A percentile compares a stretch with the other conserved stretches of the same genome.
These are phyloP conservation scores for Lindbergichthys nudifrons DNA, from an alignment of 2,797 vertebrate genomes.

Conservation along the genomic window DNA sequence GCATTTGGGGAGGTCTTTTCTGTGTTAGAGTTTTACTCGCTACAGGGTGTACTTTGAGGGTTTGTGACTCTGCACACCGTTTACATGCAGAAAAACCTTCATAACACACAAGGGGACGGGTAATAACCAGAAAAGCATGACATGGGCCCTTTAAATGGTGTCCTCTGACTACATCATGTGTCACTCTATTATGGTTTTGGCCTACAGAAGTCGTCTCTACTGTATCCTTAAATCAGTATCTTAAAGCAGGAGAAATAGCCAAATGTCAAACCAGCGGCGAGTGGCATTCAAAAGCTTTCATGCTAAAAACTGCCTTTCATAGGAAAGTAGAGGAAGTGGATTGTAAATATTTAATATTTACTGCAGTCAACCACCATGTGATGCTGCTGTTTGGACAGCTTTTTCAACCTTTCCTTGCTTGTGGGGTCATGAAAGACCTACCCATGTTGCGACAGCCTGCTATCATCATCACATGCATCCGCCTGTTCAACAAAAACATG, in stretches of 20 bases:
- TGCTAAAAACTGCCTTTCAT: conserved; percentile 47
- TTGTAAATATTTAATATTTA: conserved; percentile 70
- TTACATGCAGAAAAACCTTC: no score
- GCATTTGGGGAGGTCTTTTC: no score
- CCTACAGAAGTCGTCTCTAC: background rate
- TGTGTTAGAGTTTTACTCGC: no score
- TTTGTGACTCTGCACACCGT: no score
- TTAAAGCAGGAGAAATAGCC: conserved; percentile 23
- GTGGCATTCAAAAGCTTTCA: conserved; percentile 46
- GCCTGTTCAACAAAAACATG: conserved; percentile 39
- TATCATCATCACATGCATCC: conserved; percentile 16
- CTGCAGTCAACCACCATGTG: conserved; percentile 50
- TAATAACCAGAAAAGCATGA: no score
- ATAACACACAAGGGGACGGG: no score
- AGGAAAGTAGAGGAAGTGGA: conserved; percentile 17
- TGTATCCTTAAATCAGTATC: background rate
- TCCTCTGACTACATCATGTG: background rate
- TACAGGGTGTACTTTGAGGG: no score
- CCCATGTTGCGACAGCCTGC: conserved; percentile 2
- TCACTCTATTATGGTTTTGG: background rate
- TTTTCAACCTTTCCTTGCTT: conserved; percentile 19
- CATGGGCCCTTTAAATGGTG: no score
- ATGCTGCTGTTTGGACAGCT: conserved; percentile 54
- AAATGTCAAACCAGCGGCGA: conserved; percentile 12
- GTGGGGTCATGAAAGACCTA: conserved; percentile 19